Conservation (phyloP, 2,113 vertebrate genomes). For the Recurvirostra avosetta region DNA sequence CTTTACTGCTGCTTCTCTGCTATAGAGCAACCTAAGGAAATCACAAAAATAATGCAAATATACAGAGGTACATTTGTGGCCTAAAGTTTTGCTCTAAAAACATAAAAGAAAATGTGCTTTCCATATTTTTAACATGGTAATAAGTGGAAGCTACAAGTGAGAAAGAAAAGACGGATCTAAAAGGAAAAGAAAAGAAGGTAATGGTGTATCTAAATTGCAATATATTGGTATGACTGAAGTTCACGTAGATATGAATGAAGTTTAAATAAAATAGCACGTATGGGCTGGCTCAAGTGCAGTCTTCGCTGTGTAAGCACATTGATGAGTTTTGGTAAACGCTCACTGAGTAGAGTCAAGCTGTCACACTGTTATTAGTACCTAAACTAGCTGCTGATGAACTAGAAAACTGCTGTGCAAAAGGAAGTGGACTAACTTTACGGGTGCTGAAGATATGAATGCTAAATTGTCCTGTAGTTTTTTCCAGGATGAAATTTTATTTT, state of each 20-base stretch:
- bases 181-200: background rate
- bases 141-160: background rate
- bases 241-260: background rate
- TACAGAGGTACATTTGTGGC: background rate
- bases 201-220: background rate
- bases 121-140: background rate
- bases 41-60: background rate
- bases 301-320: background rate
- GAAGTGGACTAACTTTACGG: background rate
- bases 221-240: background rate
- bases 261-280: background rate
- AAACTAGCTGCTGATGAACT: background rate
- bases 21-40: background rate
- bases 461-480: background rate
- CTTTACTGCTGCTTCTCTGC: background rate
- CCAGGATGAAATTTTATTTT: background rate
- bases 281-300: background rate
- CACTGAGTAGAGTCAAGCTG: background rate
- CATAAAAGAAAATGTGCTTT: background rate
- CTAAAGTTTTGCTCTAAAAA: background rate
- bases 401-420: background rate
- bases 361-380: background rate
- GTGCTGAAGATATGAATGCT: background rate
- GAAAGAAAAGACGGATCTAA: background rate
- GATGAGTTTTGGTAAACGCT: background rate